Base-by-base conservation (phyloP, 2,888 invertebrate species). In the Meganola albula region DNA sequence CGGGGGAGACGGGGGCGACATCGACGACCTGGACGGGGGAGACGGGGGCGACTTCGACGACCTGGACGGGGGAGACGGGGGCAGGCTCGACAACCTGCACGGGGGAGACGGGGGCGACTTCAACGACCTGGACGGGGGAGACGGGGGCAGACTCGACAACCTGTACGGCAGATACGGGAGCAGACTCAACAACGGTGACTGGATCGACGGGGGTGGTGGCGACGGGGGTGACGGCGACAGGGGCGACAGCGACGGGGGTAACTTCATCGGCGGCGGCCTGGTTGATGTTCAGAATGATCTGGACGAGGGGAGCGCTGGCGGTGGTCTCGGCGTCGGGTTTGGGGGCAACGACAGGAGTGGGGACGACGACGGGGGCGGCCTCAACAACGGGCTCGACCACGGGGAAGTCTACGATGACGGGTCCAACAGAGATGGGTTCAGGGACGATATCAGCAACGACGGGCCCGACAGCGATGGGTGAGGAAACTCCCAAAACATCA, bases 201-300 rank as follows among this genome's bases (percentile, higher is more conserved):
- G 46, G 43, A 7, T 33, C 31, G 7, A 49, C 37, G 16, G 44
- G 37, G 40, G 24, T 41, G 31, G 45, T 28, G 16, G 39, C 26
- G 20, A 24, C 32, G 6, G 37, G 27, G 12, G n/a, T n/a, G n/a
- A 24, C 10, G 34, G 38, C 38, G 18, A 16, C 28, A 14, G 30
- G 23, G 30, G 23, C 25, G 9, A 32, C 39, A 22, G 12, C 44
- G 27, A 32, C 35, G n/a, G 47, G 42, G n/a, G 22, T 20, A 16
- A 27, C 16, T 16, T 6, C 20, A 20, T 7, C 20, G 20, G 33
- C 39, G 2, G 55, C 45, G 20, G 44, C 40, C 11, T 49, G 41
- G 41, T 50, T 52, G 31, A 60, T 41, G 52, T 61, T 63, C 34
- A 63, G 25, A 36, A 59, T 56, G 45, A 63, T 61, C 39, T 60